A percentile compares a stretch with the other conserved stretches of the same genome.
Conservation (phyloP, 1,140 invertebrate species). For the Oncopodura yosiiana region DNA sequence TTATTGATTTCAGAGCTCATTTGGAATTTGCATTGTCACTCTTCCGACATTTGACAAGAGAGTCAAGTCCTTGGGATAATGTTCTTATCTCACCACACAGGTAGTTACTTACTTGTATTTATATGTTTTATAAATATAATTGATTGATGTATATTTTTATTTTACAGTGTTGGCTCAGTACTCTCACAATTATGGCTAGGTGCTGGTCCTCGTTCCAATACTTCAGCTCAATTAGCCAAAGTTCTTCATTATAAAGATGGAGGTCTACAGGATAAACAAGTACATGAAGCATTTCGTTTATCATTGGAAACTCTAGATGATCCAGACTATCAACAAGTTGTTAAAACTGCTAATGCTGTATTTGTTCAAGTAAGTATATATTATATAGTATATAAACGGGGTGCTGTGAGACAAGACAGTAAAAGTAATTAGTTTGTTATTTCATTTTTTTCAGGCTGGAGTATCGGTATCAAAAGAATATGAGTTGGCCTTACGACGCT, state of each 20-base stretch:
- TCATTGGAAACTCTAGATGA: constrained; percentile 26
- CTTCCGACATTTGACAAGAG: constrained; percentile 34
- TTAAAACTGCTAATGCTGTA: constrained; percentile 35
- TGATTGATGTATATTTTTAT: neutral
- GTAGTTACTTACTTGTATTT: constrained; percentile 6
- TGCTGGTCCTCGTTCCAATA: constrained; percentile 34
- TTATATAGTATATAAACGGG: no score
- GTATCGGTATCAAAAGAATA: constrained; percentile 29
- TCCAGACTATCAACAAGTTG: constrained; percentile 29
- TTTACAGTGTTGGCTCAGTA: constrained; percentile 35
- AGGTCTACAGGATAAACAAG: constrained; percentile 23
- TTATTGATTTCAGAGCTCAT: no score
- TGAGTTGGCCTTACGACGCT: constrained; percentile 33
- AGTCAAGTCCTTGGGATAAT: constrained; percentile 34
- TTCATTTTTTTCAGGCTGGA: constrained; percentile 31
- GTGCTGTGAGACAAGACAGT: no score
- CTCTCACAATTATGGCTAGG: constrained; percentile 38
- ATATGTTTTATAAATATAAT: neutral
- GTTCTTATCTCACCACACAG: constrained; percentile 38
- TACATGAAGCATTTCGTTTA: constrained; percentile 29
- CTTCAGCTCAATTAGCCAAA: constrained; percentile 34
- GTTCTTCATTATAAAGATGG: constrained; percentile 36
- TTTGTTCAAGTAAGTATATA: no score
- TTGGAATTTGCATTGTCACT: constrained; percentile 38
- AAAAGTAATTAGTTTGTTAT: no score